phyloP scores from a whole-genome alignment of 2,888 invertebrate species.

The Drosophila paracracens region DNA sequence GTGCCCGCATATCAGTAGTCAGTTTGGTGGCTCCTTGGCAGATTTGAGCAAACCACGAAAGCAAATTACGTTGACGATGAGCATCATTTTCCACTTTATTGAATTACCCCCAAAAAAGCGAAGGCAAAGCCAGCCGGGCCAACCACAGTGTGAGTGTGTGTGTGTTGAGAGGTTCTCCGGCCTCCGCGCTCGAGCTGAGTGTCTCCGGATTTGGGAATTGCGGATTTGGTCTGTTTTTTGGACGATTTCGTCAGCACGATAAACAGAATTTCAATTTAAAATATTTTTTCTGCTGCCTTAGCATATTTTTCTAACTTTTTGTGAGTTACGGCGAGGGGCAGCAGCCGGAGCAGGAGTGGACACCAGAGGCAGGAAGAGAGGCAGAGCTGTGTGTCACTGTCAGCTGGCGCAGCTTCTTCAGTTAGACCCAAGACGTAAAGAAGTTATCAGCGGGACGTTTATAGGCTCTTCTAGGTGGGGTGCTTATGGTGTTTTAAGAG shows the following conservation, averaged over 20 bases:
- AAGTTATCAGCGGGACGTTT: slow-evolving; percentile 74
- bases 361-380: background rate
- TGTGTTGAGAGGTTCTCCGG: background rate
- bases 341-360: background rate
- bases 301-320: slow-evolving; percentile 64
- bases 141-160: slow-evolving; percentile 48
- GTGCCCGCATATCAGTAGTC: slow-evolving; percentile 30
- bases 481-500: background rate
- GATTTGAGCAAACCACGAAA: slow-evolving; percentile 74
- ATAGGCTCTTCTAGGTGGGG: slow-evolving; percentile 43
- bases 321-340: background rate
- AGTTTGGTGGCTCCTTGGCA: slow-evolving; percentile 51
- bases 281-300: slow-evolving; percentile 73
- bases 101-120: slow-evolving; percentile 67
- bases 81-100: slow-evolving; percentile 81
- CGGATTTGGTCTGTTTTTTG: slow-evolving; percentile 32
- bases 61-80: slow-evolving; percentile 80
- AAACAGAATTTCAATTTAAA: slow-evolving; percentile 81
- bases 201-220: slow-evolving; percentile 15
- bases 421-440: slow-evolving; percentile 65
- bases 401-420: slow-evolving; percentile 41
- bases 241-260: slow-evolving; percentile 66
- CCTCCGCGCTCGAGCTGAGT: background rate
- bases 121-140: slow-evolving; percentile 28
- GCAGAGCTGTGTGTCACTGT: slow-evolving; percentile 18